These are phyloP conservation scores for Canis aureus DNA, from an alignment of 2,113 vertebrate species.

Conservation along the genomic window DNA sequence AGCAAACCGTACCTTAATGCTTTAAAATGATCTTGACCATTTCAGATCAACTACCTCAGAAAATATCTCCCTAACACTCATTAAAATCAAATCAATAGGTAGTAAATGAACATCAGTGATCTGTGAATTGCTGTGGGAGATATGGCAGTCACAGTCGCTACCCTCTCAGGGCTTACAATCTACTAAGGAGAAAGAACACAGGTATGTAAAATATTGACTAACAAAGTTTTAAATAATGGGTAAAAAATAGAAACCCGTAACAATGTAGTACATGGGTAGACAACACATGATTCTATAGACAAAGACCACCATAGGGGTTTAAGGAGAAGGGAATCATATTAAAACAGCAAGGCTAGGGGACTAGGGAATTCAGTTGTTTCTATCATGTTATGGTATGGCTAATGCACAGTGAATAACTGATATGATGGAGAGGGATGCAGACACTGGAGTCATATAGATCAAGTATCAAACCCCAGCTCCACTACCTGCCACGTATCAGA, in stretches of 20 bases:
- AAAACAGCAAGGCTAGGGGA: not conserved
- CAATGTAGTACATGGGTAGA: not conserved
- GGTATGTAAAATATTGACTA: not conserved
- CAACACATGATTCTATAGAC: not conserved
- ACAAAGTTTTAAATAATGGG: not conserved
- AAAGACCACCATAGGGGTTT: not conserved
- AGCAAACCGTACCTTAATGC: not conserved
- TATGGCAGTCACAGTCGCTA: not conserved
- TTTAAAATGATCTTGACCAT: not conserved
- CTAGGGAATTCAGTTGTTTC: not conserved
- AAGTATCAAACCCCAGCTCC: not conserved
- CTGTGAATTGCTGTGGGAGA: not conserved
- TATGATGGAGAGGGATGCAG: not conserved
- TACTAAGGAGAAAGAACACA: not conserved
- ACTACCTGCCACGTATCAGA: not conserved
- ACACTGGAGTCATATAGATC: not conserved
- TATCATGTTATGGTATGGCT: not conserved
- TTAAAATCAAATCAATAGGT: slow-evolving; percentile 23
- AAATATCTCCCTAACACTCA: not conserved
- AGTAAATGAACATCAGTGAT: not conserved
- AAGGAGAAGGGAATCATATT: not conserved
- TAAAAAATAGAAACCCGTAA: not conserved
- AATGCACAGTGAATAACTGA: not conserved
- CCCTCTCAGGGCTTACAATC: not conserved
- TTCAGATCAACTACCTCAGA: not conserved